Evolutionary conservation across 1,140 invertebrate species (phyloP).

Genomic region (Eulimnadia texana): DNA sequence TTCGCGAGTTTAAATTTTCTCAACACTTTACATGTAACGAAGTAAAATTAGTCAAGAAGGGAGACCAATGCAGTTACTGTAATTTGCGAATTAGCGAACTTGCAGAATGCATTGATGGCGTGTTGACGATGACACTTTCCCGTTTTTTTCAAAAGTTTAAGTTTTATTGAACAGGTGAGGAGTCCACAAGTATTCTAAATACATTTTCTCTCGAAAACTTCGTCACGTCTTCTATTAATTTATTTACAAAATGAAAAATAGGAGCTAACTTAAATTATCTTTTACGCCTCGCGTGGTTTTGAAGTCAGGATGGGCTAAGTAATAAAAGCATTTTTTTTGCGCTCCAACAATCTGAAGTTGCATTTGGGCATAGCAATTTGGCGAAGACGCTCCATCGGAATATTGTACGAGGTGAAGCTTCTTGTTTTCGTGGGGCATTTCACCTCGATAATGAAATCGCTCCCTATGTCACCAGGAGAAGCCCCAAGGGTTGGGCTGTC

Average conservation of each 20-base stretch:
- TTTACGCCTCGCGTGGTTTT: slow-evolving; percentile 19
- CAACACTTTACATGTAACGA: slow-evolving; percentile 25
- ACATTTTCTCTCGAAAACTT: background rate
- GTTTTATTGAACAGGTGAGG: background rate
- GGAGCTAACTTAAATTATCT: slow-evolving; percentile 8
- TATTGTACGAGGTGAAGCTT: slow-evolving; percentile 16
- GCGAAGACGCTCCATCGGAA: slow-evolving; percentile 17
- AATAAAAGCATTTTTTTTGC: slow-evolving; percentile 21
- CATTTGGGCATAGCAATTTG: slow-evolving; percentile 23
- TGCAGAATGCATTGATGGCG: background rate
- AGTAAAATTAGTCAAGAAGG: slow-evolving; percentile 6
- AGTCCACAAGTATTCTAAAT: too few species aligned
- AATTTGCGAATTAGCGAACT: slow-evolving; percentile 24
- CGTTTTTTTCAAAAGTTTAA: background rate
- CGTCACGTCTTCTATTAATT: background rate
- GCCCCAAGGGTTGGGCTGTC: slow-evolving; percentile 24
- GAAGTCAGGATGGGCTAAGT: slow-evolving; percentile 20
- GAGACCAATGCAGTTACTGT: slow-evolving; percentile 25
- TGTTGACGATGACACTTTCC: background rate
- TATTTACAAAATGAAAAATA: background rate
- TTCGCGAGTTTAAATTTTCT: slow-evolving; percentile 29
- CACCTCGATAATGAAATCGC: slow-evolving; percentile 24
- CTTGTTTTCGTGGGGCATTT: slow-evolving; percentile 24
- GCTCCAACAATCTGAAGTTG: slow-evolving; percentile 24
- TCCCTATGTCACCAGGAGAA: slow-evolving; percentile 25